Evolutionary conservation across 2,888 invertebrate species (phyloP), one percentile per base, ranked within the genome.

Genomic region (Scaptomyza polygonia): DNA sequence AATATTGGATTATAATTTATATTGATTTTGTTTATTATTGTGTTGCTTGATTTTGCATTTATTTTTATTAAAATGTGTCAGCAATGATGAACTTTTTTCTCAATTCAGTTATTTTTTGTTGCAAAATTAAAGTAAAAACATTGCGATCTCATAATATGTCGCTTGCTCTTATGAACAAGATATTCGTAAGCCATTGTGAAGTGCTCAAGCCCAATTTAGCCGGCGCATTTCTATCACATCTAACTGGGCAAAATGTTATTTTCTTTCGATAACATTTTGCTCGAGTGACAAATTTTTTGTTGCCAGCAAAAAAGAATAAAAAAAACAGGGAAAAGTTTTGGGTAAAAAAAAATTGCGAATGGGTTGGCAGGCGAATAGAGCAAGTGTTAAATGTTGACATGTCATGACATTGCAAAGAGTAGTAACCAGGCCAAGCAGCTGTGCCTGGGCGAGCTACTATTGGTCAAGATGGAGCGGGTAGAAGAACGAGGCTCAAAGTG

Each of bases 371-470:
- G 70, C 71, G 67, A 77, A 81, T 75, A 67, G 87, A 84, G 87
- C 85, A 84, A 84, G 83, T 84, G 83, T 86, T 84, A 84, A 84
- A 84, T 81, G 87, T 86, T 84, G 82, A 85, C 87, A 84, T 86
- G 87, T 81, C 83, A 79, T 86, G 83, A 81, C 87, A 83, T 84
- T 76, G 78, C 84, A 84, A 65, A 68, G 86, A 84, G 82, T 71
- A 84, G 82, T 71, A 54, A 57, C 40, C 40, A 48, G 62, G 56
- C 58, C 63, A 66, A 64, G 66, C 78, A 71, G 64, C 57, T 69
- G 69, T 55, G 73, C 51, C 64, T 43, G 52, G 58, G 42, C 36
- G 27, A 34, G 45, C 61, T 49, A 66, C 55, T 75, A 66, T 71
- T 79, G 81, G 82, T 82, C 81, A 81, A 69, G 67, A 68, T 51